These are phyloP conservation scores for Parthenolecanium corni DNA, from an alignment of 2,888 invertebrate genomes.

Conservation along the genomic window DNA sequence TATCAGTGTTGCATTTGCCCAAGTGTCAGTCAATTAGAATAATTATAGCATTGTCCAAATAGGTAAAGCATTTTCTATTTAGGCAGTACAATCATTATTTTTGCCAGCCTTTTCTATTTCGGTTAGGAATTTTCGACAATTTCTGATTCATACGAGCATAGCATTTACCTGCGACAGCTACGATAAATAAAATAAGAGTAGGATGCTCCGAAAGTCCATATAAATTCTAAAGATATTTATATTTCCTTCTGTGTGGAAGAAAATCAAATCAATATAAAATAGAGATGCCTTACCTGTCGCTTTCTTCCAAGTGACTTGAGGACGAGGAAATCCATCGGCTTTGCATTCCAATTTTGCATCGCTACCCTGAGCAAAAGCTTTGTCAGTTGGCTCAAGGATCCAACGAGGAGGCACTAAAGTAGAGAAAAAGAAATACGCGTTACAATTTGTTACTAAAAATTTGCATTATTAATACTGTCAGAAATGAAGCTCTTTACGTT, in stretches of 20 bases:
- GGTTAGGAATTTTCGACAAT: conserved; percentile 19
- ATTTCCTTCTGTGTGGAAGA: no score
- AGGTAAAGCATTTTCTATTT: no score
- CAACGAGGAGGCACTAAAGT: conserved; percentile 86
- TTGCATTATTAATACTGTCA: not conserved
- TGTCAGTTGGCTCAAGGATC: conserved; percentile 89
- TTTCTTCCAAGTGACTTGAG: conserved; percentile 88
- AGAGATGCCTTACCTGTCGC: conserved; percentile 61
- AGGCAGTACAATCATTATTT: no score
- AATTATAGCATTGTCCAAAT: no score
- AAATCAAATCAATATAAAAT: not conserved
- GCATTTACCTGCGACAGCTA: no score
- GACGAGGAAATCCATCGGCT: conserved; percentile 90
- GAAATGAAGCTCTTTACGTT: not conserved
- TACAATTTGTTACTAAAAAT: not conserved
- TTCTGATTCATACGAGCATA: no score
- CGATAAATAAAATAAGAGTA: no score
- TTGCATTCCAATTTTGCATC: conserved; percentile 91
- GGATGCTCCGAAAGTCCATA: no score
- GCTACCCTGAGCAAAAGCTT: conserved; percentile 88
- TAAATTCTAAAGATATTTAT: no score
- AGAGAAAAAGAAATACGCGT: conserved; percentile 24
- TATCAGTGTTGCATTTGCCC: no score
- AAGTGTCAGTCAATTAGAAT: no score
- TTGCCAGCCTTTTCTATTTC: no score